Evolutionary conservation across 2,797 vertebrate genomes (phyloP), one percentile per base, ranked within the genome.

Genomic region (Clangula hyemalis): DNA sequence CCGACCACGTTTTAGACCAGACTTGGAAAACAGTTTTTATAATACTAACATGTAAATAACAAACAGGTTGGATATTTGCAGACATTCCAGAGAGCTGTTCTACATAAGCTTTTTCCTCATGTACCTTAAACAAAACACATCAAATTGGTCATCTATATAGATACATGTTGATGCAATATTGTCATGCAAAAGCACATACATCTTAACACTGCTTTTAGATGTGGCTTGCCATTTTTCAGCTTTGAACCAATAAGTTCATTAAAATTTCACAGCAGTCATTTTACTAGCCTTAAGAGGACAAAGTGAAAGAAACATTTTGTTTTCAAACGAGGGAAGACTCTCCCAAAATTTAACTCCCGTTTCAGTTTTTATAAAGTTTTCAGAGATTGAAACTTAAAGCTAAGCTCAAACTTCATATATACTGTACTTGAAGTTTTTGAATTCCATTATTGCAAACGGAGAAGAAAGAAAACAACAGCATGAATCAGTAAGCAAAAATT

Each of bases 171-270:
- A 53, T 53, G 24, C 68, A 85, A 87, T 30, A 83, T 36, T 85
- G 8, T 93, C 76, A 92, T 32, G 7, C 17, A 85, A 70, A 76
- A 87, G 49, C 18, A 6, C 32, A 87, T 56, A 20, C n/a, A 49
- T 73, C 90, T 72, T 69, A 89, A 77, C 75, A 87, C 18, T n/a
- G n/a, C n/a, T 87, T 95, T 89, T 91, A 92, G 53, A 94, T 41
- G 32, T 16, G 3, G 3, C 38, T 95, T 89, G 53, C 28, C 79
- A 38, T 77, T 91, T 85, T 62, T 80, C 82, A 85, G 54, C 54
- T 78, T 45, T 85, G 69, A 90, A 85, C 39, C 51, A 71, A 18
- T 5, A 5, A 74, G 8, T 49, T 73, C 27, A 66, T 72, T 79
- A 86, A 73, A 75, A 91, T 79, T 73, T 60, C 28, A 60, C 1